These are phyloP conservation scores for Zosterops borbonicus DNA, from an alignment of 2,113 vertebrate species.

Conservation along the genomic window DNA sequence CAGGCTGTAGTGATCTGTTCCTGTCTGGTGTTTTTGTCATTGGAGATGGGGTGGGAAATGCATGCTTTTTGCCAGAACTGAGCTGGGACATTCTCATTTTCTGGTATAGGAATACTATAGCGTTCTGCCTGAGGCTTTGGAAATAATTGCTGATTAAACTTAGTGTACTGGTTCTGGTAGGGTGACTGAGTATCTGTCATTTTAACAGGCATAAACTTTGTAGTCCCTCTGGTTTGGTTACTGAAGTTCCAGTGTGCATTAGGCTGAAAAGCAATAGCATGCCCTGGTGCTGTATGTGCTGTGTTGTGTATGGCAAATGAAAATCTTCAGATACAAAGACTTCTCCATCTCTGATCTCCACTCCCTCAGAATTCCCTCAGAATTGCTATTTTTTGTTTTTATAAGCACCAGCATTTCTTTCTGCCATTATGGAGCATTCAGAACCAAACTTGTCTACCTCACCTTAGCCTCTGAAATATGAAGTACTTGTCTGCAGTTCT, in stretches of 20 bases:
- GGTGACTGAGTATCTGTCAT: background rate
- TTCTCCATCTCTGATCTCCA: background rate
- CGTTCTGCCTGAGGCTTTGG: background rate
- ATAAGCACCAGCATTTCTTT: background rate
- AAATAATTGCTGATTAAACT: conserved; percentile 42
- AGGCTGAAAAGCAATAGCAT: background rate
- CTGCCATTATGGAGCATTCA: background rate
- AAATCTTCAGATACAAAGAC: background rate
- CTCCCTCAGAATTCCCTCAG: background rate
- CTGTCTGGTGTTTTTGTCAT: background rate
- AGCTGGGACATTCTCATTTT: background rate
- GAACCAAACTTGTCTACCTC: background rate
- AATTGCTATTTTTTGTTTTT: background rate
- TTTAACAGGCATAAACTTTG: background rate
- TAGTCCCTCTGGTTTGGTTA: background rate
- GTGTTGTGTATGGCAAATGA: background rate
- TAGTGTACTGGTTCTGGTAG: background rate
- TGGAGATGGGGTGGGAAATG: background rate
- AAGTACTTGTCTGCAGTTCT: background rate
- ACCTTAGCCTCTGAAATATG: background rate
- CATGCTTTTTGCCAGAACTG: background rate
- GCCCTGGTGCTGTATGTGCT: background rate
- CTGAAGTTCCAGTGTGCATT: fast-evolving
- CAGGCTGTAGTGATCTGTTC: background rate
- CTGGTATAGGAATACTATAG: conserved; percentile 29